These are phyloP conservation scores for Moxostoma hubbsi DNA, from an alignment of 2,797 vertebrate species.

Conservation along the genomic window DNA sequence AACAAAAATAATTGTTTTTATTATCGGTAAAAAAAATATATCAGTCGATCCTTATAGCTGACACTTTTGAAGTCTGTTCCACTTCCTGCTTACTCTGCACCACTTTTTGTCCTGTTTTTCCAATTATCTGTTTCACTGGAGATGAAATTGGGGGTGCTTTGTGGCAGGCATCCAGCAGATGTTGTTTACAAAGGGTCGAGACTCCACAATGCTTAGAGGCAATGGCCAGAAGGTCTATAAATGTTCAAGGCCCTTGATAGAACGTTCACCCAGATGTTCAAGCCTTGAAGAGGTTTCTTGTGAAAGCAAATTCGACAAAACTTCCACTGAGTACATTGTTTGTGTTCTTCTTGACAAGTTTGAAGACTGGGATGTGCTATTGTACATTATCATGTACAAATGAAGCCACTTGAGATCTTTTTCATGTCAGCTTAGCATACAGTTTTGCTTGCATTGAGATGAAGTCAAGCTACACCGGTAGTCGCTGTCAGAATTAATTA, in stretches of 20 bases:
- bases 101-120: background rate
- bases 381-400: background rate
- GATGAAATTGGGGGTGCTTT: background rate
- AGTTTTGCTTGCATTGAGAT: background rate
- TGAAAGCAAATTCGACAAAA: background rate
- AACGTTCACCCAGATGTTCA: conserved; percentile 12
- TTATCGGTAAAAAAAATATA: no score
- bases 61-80: conserved; percentile 11
- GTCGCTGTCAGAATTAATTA: conserved; percentile 24
- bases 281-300: conserved; percentile 1
- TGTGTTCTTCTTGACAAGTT: background rate
- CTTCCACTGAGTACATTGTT: background rate
- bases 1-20: no score
- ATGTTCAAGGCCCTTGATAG: conserved; percentile 15
- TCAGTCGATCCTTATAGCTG: background rate
- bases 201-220: background rate
- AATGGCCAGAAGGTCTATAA: conserved; percentile 20
- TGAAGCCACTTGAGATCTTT: background rate
- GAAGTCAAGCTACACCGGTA: background rate
- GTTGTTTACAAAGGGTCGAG: conserved; percentile 33
- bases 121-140: background rate
- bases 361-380: background rate
- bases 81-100: background rate
- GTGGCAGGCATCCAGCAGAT: conserved; percentile 23
- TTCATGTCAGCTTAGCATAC: background rate